Base-by-base conservation (phyloP, 1,140 invertebrate genomes). In the Alviniconcha marisindica region DNA sequence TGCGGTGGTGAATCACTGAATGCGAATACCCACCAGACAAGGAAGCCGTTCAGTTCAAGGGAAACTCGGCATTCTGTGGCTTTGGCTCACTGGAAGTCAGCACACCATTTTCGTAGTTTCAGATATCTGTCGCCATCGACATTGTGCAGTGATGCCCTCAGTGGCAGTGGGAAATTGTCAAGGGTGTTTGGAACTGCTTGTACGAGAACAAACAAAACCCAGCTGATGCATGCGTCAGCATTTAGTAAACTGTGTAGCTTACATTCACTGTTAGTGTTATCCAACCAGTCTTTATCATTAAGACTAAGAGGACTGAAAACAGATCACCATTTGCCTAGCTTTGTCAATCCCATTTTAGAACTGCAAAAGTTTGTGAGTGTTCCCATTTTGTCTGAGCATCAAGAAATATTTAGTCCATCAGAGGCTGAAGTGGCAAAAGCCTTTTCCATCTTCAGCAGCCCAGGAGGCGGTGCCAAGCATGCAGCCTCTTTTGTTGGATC, bases 401-500 rank as follows among this genome's bases (percentile, higher is more conserved):
- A 86, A n/a, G 28, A 51, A 0, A 31, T 83, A 48, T 90, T 90
- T 76, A 71, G 69, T 40, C 89, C 89, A 56, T 56, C 84, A 31
- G 51, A 31, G n/a, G 33, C 81, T n/a, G 85, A 88, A 60, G 77
- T 90, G 24, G 33, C 69, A 12, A 0, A 77, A 56, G 89, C 71
- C 38, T n/a, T 81, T 38, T 36, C 77, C 42, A 33, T 90, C 15
- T 90, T 89, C 71, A 40, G 33, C 4, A 21, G 54, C 40, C 51
- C 21, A 24, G 28, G 44, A 48, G 40, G 21, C 12, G 42, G 48
- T n/a, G 44, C 15, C 21, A 81, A 82, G 33, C 73, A 88, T 51
- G 40, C 84, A 38, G 87, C 88, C 24, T 51, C 77, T 21, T 85
- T 85, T 82, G 63, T 88, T 4, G 87, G 86, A 31, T 85, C 87